Evolutionary conservation across 1,140 invertebrate species (phyloP), one percentile per base, ranked within the genome.

Genomic region (Leptoteleia sp.): DNA sequence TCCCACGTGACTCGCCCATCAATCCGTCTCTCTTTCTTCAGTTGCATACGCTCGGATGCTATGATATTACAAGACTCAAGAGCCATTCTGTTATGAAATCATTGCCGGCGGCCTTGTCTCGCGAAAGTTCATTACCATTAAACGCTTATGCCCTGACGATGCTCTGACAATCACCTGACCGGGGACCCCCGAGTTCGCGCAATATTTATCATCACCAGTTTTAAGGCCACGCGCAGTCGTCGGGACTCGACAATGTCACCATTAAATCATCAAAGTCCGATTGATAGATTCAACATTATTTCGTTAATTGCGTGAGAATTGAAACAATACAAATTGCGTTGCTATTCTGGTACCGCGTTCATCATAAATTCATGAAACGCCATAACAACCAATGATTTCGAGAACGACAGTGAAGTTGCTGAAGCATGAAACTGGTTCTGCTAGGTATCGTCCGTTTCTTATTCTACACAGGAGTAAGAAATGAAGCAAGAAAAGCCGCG

Each of bases 121-220:
- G 72, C 82, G 81, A 88, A 88, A 88, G 87, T 89, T 89, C 87
- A 88, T 89, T 89, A 87, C 87, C 87, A 87, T 88, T 85, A 84
- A 83, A 82, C 85, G 82, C 80, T 62, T 76, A 80, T 79, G 72
- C 81, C 72, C 52, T 43, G 33, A 40, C 15, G 35, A 59, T 37
- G 42, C 33, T 55, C 50, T 43, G 82, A 75, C 68, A 76, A 83
- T 82, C 81, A 84, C 31, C 79, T 73, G 80, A 68, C 70, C 76
- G 57, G 9, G 62, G 29, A 52, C 65, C 62, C 50, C 78, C 76
- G 79, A 65, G 50, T 59, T 43, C 72, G 75, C 75, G 79, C 81
- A 71, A 82, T 78, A 82, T 84, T 82, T 78, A 77, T 75, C 22
- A n/a, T 37, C 11, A 1, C 29, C 11, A 9, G 31, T 7, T 37